Base-by-base conservation (phyloP, 2,888 invertebrate species). In the Crocallis elinguaria region DNA sequence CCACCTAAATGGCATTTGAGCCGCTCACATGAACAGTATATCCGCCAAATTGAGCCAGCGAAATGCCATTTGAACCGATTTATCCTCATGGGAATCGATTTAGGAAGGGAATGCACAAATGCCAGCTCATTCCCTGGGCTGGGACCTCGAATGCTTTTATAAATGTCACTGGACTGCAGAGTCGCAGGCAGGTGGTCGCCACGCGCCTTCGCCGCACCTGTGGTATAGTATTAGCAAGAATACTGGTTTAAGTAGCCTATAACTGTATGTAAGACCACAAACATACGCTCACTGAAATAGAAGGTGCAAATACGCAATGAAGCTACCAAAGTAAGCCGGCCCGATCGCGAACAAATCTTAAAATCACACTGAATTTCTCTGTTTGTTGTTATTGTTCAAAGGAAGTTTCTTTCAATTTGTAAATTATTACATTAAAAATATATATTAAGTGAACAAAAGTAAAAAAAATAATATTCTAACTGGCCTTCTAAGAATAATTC, bases 191-290 rank as follows among this genome's bases (percentile, higher is more conserved):
- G 53, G 43, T 53, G 53, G 37, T 12, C 14, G 53, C 56, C 63
- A 63, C 61, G 61, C 49, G 63, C 52, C 49, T 53, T 23, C n/a
- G 53, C 50, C 55, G 37, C 60, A 58, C 63, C 61, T 58, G 58
- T 46, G 32, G n/a, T 25, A 42, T 29, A 23, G 25, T 29, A 38
- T 51, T 51, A 44, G n/a, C 38, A 33, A 50, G 32, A 50, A 44
- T 38, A 44, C 50, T 38, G 44, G 33, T 38, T 38, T 16, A 27
- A 51, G 27, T 33, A 27, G 27, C 19, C 32, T 25, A 27, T 41
- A 52, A 45, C 42, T 46, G 45, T 38, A 33, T 42, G 32, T 14
- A n/a, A 19, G 17, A 16, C 29, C 36, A 42, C 17, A n/a, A n/a
- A n/a, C n/a, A n/a, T n/a, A n/a, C n/a, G n/a, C n/a, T n/a, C n/a